A percentile compares a stretch with the other conserved stretches of the same genome.
Conservation (phyloP, 2,797 vertebrate species). For the Chaetodon trifasciatus region DNA sequence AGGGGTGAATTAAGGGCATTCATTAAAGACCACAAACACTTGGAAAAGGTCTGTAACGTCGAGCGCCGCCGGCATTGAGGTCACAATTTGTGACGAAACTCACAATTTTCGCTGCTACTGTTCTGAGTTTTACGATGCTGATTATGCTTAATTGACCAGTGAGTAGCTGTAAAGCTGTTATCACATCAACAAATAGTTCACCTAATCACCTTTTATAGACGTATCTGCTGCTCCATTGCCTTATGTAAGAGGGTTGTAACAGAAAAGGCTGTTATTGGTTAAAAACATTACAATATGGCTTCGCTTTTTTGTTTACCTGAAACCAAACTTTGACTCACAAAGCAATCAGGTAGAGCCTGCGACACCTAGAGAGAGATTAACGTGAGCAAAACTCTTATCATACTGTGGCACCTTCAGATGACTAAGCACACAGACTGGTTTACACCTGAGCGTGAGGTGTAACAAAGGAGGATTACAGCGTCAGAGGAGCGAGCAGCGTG, state of each 20-base stretch:
- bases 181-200: constrained; percentile 8
- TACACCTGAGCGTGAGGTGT: constrained; percentile 62
- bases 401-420: constrained; percentile 47
- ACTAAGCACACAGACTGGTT: constrained; percentile 65
- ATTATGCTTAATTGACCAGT: not conserved
- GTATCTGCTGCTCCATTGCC: not conserved
- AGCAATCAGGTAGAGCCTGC: constrained; percentile 7
- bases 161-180: constrained; percentile 7
- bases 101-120: not conserved
- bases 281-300: not conserved
- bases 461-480: constrained; percentile 83
- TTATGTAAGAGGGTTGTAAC: not conserved
- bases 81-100: not conserved
- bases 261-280: not conserved
- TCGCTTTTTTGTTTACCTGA: not conserved
- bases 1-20: constrained; percentile 15
- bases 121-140: not conserved
- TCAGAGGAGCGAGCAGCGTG: constrained; percentile 73
- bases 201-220: not conserved
- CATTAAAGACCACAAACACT: not conserved
- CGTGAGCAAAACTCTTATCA: constrained; percentile 43
- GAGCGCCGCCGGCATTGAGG: not conserved
- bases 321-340: constrained; percentile 11
- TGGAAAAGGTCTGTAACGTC: not conserved
- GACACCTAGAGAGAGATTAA: constrained; percentile 38